These are phyloP conservation scores for Ophion obscuratus DNA, from an alignment of 2,888 invertebrate genomes.

Conservation along the genomic window DNA sequence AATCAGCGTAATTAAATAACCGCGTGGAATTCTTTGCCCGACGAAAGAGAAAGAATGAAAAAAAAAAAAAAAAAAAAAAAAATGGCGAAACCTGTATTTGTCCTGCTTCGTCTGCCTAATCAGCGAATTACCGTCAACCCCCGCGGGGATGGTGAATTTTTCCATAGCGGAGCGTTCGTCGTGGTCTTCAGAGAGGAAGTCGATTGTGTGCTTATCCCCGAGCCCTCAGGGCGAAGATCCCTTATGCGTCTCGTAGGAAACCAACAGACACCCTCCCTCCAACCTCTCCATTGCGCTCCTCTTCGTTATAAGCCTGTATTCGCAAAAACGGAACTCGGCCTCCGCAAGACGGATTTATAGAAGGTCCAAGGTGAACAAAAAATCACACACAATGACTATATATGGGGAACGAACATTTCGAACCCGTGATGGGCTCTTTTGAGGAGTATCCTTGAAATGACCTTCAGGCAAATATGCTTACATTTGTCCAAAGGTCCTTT, in stretches of 20 bases:
- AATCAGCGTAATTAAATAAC: slow-evolving; percentile 51
- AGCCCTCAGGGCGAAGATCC: slow-evolving; percentile 50
- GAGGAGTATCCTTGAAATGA: background rate
- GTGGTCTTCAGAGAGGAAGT: slow-evolving; percentile 56
- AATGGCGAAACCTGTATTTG: slow-evolving; percentile 32
- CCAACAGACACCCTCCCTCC: slow-evolving; percentile 33
- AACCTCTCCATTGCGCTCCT: background rate
- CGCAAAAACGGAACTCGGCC: slow-evolving; percentile 52
- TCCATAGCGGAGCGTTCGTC: slow-evolving; percentile 16
- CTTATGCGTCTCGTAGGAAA: slow-evolving; percentile 39
- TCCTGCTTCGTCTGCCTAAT: slow-evolving; percentile 45
- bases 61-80: slow-evolving; percentile 55
- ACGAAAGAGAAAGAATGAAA: slow-evolving; percentile 55
- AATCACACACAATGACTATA: background rate
- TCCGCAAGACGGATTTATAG: slow-evolving; percentile 72
- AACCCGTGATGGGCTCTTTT: background rate
- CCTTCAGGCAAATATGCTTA: background rate
- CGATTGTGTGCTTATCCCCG: slow-evolving; percentile 61
- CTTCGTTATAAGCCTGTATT: slow-evolving; percentile 41
- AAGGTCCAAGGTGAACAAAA: slow-evolving; percentile 70
- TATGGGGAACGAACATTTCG: background rate
- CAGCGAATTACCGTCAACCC: slow-evolving; percentile 49
- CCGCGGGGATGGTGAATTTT: slow-evolving; percentile 40
- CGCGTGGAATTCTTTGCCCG: slow-evolving; percentile 56
- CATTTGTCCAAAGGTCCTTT: background rate